Base-by-base conservation (phyloP, 2,888 invertebrate genomes). In the Catocala fraxini region DNA sequence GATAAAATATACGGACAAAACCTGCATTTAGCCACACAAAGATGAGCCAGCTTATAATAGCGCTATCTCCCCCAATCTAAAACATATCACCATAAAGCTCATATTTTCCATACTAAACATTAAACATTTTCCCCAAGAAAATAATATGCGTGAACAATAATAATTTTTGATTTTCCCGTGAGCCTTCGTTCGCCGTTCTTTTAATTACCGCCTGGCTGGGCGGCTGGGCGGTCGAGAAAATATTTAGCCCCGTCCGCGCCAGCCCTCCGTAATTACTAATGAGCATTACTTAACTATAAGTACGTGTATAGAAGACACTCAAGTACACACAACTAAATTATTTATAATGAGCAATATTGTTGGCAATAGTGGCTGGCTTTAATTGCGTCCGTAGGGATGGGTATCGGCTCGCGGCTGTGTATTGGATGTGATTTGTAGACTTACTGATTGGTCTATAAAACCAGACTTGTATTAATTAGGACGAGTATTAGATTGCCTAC, bases 251-350 rank as follows among this genome's bases (percentile, higher is more conserved):
- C 88, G 91, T 90, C 91, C 87, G 84, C 80, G 71, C 81, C 91
- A 91, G 87, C 86, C 85, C 83, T 86, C 82, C 79, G 60, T 91
- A 91, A 92, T 93, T 91, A 92, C 92, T 93, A 92, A 93, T 93
- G 92, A 93, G 90, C 88, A 88, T 89, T 86, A 83, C 79, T 81
- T 81, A 82, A 79, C 77, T 73, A 78, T 81, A 82, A 77, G 77
- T 73, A 78, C 70, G 76, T 75, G 68, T 81, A 78, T 77, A 77
- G 68, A 68, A 72, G 73, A 77, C 71, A 82, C 71, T 75, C 64
- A 65, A 71, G 68, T 65, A 68, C 69, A 45, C 12, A 74, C 71
- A 71, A 66, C 69, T 65, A 61, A 63, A 75, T 69, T 63, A 70
- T 75, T 79, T 78, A 77, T 74, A 77, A 79, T 77, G 63, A 80